Evolutionary conservation across 2,797 vertebrate species (phyloP).

Genomic region (Notolepis coatsorum): DNA sequence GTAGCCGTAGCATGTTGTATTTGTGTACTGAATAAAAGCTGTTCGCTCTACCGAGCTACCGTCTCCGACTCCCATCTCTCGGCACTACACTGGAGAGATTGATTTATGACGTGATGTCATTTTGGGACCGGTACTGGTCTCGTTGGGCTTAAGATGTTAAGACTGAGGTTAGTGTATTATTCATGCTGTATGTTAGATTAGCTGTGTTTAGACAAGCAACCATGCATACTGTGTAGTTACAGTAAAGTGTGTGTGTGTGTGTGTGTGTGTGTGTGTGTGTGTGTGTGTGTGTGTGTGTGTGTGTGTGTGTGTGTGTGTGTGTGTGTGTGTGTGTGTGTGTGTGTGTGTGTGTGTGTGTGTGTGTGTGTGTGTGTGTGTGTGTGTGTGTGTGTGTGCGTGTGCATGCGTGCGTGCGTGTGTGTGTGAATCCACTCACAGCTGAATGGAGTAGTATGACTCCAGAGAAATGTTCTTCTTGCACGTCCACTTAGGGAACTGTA

Average conservation of each 20-base stretch:
- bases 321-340: not conserved
- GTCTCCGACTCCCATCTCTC: too few species aligned
- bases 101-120: constrained; percentile 20
- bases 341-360: not conserved
- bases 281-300: not conserved
- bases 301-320: not conserved
- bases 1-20: too few species aligned
- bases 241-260: not conserved
- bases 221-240: constrained; percentile 3
- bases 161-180: constrained; percentile 29
- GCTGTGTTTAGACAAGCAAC: not conserved
- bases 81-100: too few species aligned
- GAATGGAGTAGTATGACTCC: too few species aligned
- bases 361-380: not conserved
- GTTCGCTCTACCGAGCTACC: too few species aligned
- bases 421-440: too few species aligned
- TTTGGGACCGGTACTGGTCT: too few species aligned
- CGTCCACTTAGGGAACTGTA: too few species aligned
- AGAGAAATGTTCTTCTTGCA: too few species aligned
- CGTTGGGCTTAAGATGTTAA: not conserved
- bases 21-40: constrained; percentile 20
- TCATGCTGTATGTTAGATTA: constrained; percentile 15
- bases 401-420: not conserved
- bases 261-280: not conserved
- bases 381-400: not conserved